Evolutionary conservation across 2,113 vertebrate genomes (phyloP).

Genomic region (Lycaon pictus): DNA sequence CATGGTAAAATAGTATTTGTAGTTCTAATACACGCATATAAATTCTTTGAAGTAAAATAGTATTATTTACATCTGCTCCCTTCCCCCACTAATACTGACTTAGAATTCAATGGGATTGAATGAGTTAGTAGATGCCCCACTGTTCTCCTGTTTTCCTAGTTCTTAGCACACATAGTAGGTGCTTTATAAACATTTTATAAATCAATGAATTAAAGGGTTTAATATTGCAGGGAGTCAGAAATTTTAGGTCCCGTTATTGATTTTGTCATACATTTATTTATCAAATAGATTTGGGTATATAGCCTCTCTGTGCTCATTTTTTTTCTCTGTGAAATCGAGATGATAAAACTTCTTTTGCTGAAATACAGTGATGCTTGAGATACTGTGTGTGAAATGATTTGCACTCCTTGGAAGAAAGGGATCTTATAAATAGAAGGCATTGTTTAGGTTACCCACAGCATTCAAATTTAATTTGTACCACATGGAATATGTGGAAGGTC

Average conservation of each 20-base stretch:
- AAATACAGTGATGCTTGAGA: slow-evolving; percentile 67
- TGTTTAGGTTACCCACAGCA: not conserved
- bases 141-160: not conserved
- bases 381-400: slow-evolving; percentile 47
- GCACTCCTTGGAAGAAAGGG: slow-evolving; percentile 45
- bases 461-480: slow-evolving; percentile 64
- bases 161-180: slow-evolving; percentile 67
- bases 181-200: slow-evolving; percentile 63
- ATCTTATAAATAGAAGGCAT: slow-evolving; percentile 66
- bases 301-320: slow-evolving; percentile 47
- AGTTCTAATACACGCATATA: not conserved
- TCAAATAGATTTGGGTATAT: slow-evolving; percentile 60
- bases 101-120: slow-evolving; percentile 28
- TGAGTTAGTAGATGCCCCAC: not conserved
- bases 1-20: not conserved
- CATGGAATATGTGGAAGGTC: not conserved
- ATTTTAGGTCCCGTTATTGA: slow-evolving; percentile 56
- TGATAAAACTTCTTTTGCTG: slow-evolving; percentile 70
- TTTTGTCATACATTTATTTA: slow-evolving; percentile 50
- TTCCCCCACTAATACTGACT: not conserved
- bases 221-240: slow-evolving; percentile 23
- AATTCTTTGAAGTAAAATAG: not conserved
- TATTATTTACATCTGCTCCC: not conserved
- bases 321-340: slow-evolving; percentile 45
- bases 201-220: slow-evolving; percentile 16